phyloP scores from a whole-genome alignment of 2,113 vertebrate species.

The Vidua chalybeata region DNA sequence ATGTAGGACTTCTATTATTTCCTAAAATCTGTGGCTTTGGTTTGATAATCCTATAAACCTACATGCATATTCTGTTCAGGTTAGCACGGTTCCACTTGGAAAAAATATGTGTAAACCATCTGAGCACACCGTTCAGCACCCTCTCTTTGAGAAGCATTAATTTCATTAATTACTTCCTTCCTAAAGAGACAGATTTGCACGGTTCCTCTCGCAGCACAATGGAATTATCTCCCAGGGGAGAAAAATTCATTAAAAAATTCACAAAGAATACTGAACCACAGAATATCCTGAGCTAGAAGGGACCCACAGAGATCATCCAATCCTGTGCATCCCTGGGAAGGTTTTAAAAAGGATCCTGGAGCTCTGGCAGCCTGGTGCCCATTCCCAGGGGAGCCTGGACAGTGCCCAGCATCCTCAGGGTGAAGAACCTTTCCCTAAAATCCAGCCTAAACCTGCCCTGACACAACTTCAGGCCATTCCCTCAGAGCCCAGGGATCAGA shows the following conservation, averaged over 20 bases:
- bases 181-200: background rate
- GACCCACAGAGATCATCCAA: background rate
- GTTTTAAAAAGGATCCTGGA: background rate
- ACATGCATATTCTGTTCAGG: background rate
- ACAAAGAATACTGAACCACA: background rate
- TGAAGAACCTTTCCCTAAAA: background rate
- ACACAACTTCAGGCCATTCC: background rate
- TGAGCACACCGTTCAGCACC: accelerated
- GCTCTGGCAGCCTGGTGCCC: background rate
- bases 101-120: background rate
- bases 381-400: background rate
- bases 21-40: accelerated
- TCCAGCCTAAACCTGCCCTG: background rate
- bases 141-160: background rate
- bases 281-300: background rate
- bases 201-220: accelerated
- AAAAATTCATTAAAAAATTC: background rate
- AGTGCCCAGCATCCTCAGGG: background rate
- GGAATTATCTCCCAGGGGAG: background rate
- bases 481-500: background rate
- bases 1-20: background rate
- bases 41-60: background rate
- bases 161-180: background rate
- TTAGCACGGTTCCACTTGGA: background rate
- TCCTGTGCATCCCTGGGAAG: background rate